Conservation (phyloP, 2,797 vertebrate species). For the Neosilurus hyrtlii region DNA sequence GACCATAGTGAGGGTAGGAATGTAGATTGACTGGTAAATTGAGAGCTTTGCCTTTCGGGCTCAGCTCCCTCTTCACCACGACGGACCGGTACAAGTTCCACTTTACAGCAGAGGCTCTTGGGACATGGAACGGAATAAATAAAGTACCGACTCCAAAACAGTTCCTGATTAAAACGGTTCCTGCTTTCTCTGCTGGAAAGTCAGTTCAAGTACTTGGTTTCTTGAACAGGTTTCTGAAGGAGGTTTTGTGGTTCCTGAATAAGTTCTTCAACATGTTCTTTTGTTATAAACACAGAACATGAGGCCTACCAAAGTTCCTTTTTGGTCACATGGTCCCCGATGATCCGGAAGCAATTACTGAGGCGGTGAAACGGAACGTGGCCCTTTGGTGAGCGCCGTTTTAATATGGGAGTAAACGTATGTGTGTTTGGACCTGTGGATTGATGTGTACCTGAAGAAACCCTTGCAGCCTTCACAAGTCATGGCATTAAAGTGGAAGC, state of each 20-base stretch:
- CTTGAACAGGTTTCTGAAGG: not conserved
- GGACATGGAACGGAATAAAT: too few species aligned
- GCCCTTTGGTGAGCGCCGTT: not conserved
- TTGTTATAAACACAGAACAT: not conserved
- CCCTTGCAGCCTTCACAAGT: slow-evolving; percentile 99
- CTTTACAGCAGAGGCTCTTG: too few species aligned
- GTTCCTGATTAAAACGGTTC: not conserved
- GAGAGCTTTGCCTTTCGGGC: too few species aligned
- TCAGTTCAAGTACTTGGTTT: not conserved
- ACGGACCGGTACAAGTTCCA: too few species aligned
- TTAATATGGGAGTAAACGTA: not conserved
- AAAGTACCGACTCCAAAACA: not conserved
- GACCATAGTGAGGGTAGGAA: too few species aligned
- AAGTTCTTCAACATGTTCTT: not conserved
- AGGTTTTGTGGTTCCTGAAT: not conserved
- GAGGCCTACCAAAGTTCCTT: not conserved
- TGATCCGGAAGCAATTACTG: not conserved
- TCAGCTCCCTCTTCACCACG: too few species aligned
- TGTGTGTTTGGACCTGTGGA: not conserved
- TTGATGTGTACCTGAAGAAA: slow-evolving; percentile 86
- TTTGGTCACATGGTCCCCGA: not conserved
- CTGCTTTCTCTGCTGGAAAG: not conserved
- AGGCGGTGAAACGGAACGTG: not conserved
- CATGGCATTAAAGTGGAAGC: slow-evolving; percentile 99
- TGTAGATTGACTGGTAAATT: too few species aligned